Base-by-base conservation (phyloP, 2,113 vertebrate species). In the Carassius carassius region DNA sequence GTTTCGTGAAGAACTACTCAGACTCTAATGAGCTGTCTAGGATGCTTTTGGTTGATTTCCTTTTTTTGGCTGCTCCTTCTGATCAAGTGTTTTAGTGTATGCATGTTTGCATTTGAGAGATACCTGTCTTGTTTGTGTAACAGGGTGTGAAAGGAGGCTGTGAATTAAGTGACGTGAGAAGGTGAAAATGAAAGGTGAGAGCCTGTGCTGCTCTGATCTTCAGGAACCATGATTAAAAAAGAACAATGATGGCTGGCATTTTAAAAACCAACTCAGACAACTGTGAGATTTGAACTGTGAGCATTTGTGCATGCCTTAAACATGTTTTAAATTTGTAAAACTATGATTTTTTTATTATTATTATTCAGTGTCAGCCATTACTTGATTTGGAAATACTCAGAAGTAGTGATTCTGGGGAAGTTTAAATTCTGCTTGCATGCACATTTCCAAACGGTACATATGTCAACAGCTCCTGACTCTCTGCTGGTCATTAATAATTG, bases 161-260 rank as follows among this genome's bases (percentile, higher is more conserved):
- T 47, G 56, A 79, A 41, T 63, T 79, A 79, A 19, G 35, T 79
- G 77, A 47, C 2, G 37, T 8, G 58, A 47, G 58, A 63, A 79
- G 58, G 58, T 79, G 78, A 79, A 63, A 79, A 79, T 79, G 58
- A 79, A 79, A 79, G 77, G 77, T 79, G 77, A 63, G n/a, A 63
- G 56, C 13, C 32, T n/a, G 76, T 58, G 32, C 54, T 60, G 12
- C 23, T 79, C 37, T 16, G 35, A 63, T 79, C n/a, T 3, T 60
- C 54, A 60, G 32, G 19, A 23, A 16, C 19, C 8, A 32, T 16
- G 5, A 6, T 78, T 62, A 41, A 78, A 78, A 29, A n/a, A 78
- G 76, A 60, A 60, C 47, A 29, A 63, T 16, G 8, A 7, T 17
- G 29, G 56, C 78, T 19, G 58, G 23, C 37, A 29, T 79, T 78